Base-by-base conservation (phyloP, 2,113 vertebrate genomes). In the Anser cygnoides region DNA sequence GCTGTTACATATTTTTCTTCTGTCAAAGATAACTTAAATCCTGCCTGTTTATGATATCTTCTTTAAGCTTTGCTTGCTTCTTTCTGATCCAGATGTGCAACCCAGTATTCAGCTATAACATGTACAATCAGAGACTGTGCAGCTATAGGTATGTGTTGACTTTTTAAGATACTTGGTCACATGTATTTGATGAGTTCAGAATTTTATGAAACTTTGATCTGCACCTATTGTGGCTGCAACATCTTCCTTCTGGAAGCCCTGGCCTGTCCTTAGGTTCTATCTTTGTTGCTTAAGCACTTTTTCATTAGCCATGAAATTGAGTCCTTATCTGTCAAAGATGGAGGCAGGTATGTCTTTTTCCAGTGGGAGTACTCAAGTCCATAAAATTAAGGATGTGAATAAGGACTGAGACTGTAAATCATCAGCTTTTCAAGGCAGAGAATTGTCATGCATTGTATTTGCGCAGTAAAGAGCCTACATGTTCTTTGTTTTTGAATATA, bases 11-110 rank as follows among this genome's bases (percentile, higher is more conserved):
- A 61, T 93, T 95, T 96, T 96, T 65, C 37, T 94, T 94, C 87
- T 94, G 80, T 92, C 90, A 94, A 87, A 96, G 80, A 75, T 94
- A 92, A 93, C 91, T 94, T 93, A 46, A 94, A 25, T 95, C 46
- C 71, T 94, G 35, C 8, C 57, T 93, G 33, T 54, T 87, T 77
- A 66, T 63, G 71, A 83, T 85, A 94, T 79, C 22, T 37, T 90
- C 70, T 92, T 72, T 57, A 93, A 83, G 44, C 22, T 66, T 11
- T 18, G n/a, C 25, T 94, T 11, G 5, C 61, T 91, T 54, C 49
- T 79, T 62, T 94, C 74, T 63, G 68, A 84, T 93, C 66, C 86
- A 79, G 85, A 70, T 73, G 68, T 71, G 35, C 52, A 87, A 73
- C 13, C 2, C 9, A 22, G 20, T 94, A 89, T 75, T 95, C 84